Evolutionary conservation across 2,797 vertebrate genomes (phyloP), one percentile per base, ranked within the genome.

Genomic region (Syngnathus rostellatus): DNA sequence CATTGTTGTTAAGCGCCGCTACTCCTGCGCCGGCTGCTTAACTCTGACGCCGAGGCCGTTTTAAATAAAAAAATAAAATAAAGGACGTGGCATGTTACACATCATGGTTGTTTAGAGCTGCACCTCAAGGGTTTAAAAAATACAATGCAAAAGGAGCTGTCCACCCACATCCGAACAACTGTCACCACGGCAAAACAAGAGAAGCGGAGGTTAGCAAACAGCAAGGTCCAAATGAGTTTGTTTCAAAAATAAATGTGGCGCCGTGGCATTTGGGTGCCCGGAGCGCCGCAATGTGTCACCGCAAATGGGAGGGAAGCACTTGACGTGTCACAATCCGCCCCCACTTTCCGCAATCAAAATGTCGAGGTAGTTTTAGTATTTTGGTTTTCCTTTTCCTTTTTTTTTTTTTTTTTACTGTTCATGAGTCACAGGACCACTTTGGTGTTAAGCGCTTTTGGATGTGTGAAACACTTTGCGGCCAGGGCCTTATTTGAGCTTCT

Each of bases 221-320:
- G 68, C 81, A 78, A 82, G 78, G 75, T 81, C 80, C 76, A 68
- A 70, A 75, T 66, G 62, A 70, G 61, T 84, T 79, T 68, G 70
- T 78, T 71, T 78, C 55, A 77, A 69, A 31, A 78, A 37, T 64
- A 64, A 50, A 50, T 64, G 63, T 39, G n/a, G 17, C 63, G 31
- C 17, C 3, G 59, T 61, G 39, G 59, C 59, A 21, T 61, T 41
- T 41, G n/a, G 31, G n/a, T 41, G 59, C 59, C 59, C 59, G 8
- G 11, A 41, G 59, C 39, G 19, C n/a, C 19, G 11, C 16, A 41
- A 61, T 23, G 39, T 61, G 59, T 61, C 59, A 61, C 39, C 38
- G 21, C 59, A 41, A 61, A 61, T 61, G 59, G 59, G 59, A 61
- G 39, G 38, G 59, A 21, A 41, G 39, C n/a, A 23, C 59, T 43